A percentile compares a stretch with the other conserved stretches of the same genome.
Conservation (phyloP, 2,113 vertebrate genomes). For the Ptilorrhoa leucosticta region DNA sequence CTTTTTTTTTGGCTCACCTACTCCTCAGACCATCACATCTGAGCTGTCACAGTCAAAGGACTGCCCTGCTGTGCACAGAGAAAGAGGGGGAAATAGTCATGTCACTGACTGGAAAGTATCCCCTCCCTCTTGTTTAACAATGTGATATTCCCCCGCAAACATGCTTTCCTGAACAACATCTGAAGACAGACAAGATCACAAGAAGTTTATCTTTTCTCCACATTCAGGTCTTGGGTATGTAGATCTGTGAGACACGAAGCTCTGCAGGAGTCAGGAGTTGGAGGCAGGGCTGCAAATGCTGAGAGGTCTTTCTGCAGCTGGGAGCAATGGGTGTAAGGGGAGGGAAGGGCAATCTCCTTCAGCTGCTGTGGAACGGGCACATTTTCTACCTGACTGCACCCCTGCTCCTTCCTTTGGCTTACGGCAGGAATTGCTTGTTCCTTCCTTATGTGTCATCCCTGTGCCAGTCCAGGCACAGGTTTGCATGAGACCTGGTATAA, state of each 20-base stretch:
- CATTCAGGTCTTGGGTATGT: neutral
- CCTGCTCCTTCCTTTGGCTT: neutral
- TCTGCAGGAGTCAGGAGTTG: neutral
- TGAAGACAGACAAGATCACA: neutral
- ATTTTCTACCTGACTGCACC: neutral
- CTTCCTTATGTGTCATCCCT: neutral
- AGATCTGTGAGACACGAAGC: neutral
- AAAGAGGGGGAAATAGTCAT: neutral
- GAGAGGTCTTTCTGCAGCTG: neutral
- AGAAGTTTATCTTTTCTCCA: neutral
- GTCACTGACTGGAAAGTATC: neutral
- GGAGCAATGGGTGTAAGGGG: neutral
- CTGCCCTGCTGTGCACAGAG: neutral
- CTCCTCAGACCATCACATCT: neutral
- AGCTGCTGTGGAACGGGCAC: neutral
- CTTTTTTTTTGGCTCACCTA: neutral
- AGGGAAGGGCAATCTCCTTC: neutral
- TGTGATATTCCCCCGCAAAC: accelerated
- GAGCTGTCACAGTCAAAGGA: neutral
- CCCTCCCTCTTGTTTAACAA: neutral
- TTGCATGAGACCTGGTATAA: neutral
- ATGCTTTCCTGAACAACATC: neutral
- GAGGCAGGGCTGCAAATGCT: neutral
- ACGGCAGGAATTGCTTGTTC: neutral
- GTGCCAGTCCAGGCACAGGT: neutral